Evolutionary conservation across 2,797 vertebrate species (phyloP), one percentile per base, ranked within the genome.

Genomic region (Liasis olivaceus): DNA sequence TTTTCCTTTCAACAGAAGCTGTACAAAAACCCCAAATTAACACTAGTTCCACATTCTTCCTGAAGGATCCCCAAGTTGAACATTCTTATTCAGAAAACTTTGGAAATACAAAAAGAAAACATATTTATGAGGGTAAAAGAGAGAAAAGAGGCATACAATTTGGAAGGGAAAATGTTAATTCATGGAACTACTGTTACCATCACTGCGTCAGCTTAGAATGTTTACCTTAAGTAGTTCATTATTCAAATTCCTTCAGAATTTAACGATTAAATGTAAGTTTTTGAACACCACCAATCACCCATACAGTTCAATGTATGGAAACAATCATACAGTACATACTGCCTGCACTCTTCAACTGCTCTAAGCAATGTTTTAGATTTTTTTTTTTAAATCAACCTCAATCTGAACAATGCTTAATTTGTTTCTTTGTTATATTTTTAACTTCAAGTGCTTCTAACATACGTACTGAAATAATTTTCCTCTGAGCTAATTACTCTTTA

Each of bases 261-360:
- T 89, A 90, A 92, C 93, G 92, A 92, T 47, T 24, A 2, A 92
- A 87, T 54, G 13, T 36, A 85, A 94, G 58, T 91, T 6, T 2
- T 0, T 59, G 94, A 91, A 87, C 66, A 28, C 12, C 22, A 86
- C 90, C 92, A 90, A 93, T 93, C 60, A 2, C 0, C 92, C 36
- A 63, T 66, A 51, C 87, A 90, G 92, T 72, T 54, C 88, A 95
- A 88, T 90, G 91, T 91, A 93, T 85, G 62, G 92, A 0, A 56
- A 92, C 91, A 94, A 94, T 96, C 95, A 95, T 5, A 94, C 92
- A 95, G 90, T 87, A 2, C 12, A 91, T 0, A 94, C 6, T 87
- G 93, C 85, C 51, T 89, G 24, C 20, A 24, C 20, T 17, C 36
- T 72, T 85, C 42, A 15, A 54, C 58, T 88, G 13, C 42, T 28